A percentile compares a stretch with the other conserved stretches of the same genome.
These are phyloP conservation scores for Calephelis virginiensis DNA, from an alignment of 1,140 invertebrate species.

Conservation along the genomic window DNA sequence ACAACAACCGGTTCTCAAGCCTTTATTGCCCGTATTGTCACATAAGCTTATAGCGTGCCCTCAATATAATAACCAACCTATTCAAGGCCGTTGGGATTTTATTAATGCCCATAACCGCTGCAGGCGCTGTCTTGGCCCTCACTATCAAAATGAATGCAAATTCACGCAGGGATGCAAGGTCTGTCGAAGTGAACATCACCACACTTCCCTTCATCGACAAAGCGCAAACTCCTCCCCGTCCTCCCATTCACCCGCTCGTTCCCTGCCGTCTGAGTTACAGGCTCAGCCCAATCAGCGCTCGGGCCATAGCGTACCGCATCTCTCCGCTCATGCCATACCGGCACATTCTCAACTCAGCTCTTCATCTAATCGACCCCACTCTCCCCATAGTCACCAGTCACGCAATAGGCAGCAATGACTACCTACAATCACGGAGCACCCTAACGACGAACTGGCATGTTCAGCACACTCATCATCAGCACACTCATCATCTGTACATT, in stretches of 20 bases:
- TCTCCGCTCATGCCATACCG: background rate
- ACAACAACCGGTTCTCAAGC: too few species aligned
- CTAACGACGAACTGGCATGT: background rate
- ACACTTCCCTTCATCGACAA: background rate
- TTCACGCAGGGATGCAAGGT: background rate
- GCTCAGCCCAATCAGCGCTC: conserved; percentile 2
- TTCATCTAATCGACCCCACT: background rate
- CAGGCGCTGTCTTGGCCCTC: background rate
- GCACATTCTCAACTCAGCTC: background rate
- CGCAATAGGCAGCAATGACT: background rate
- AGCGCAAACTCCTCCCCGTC: background rate
- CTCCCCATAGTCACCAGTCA: background rate
- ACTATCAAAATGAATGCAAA: background rate
- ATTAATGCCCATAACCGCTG: conserved; percentile 6
- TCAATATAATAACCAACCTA: conserved; percentile 13
- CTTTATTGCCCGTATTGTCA: conserved; percentile 12
- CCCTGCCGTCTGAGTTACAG: background rate
- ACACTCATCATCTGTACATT: background rate
- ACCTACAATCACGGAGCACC: background rate
- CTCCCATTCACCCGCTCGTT: background rate
- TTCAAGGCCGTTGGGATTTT: conserved; percentile 24
- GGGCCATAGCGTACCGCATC: background rate
- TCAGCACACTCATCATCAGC: conserved; percentile 4
- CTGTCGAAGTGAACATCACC: conserved; percentile 5
- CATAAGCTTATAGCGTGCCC: conserved; percentile 19